Conservation (phyloP, 1,140 invertebrate species). For the Acromyrmex charruanus region DNA sequence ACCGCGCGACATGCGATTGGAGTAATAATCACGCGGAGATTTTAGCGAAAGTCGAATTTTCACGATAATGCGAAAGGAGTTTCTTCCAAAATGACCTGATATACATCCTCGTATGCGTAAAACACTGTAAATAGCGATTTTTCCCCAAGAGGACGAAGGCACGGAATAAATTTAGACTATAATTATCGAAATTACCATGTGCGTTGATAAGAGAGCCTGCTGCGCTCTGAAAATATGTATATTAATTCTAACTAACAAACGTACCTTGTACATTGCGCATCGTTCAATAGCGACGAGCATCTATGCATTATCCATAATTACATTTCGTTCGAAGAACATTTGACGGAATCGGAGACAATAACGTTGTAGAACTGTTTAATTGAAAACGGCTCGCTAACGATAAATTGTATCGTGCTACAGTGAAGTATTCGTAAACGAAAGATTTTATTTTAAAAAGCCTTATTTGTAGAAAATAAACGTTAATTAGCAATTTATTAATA, state of each 20-base stretch:
- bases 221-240: conserved; percentile 54
- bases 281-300: conserved; percentile 48
- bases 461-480: too few relatives aligned
- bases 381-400: conserved; percentile 23
- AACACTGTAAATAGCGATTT: conserved; percentile 51
- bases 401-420: conserved; percentile 33
- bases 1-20: background rate
- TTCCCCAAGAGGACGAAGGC: conserved; percentile 33
- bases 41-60: conserved; percentile 29
- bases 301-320: conserved; percentile 25
- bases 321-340: conserved; percentile 19
- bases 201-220: conserved; percentile 16
- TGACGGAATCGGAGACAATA: conserved; percentile 53
- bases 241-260: conserved; percentile 58
- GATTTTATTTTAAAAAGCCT: too few relatives aligned
- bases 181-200: conserved; percentile 60
- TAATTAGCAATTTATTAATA: too few relatives aligned
- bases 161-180: conserved; percentile 55
- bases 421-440: too few relatives aligned
- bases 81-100: conserved; percentile 41
- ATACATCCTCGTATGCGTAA: conserved; percentile 25
- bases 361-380: conserved; percentile 51
- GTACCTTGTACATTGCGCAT: conserved; percentile 63
- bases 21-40: conserved; percentile 13
- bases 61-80: conserved; percentile 7